Conservation (phyloP, 2,888 invertebrate genomes). For the Pseudococcus longispinus region DNA sequence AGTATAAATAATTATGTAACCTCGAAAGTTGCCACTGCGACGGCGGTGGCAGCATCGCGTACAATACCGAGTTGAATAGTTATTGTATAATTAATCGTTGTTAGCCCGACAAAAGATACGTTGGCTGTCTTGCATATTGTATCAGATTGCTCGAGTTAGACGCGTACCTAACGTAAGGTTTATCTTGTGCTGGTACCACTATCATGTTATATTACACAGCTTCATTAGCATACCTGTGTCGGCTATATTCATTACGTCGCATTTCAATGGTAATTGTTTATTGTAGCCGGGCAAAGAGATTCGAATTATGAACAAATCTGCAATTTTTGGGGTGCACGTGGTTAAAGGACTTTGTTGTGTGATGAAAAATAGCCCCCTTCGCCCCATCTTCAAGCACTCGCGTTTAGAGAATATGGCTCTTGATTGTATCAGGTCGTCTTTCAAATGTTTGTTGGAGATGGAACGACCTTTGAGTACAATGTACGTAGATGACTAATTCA, state of each 20-base stretch:
- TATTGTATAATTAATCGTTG: slow-evolving; percentile 28
- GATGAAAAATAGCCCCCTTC: no score
- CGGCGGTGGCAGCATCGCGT: no score
- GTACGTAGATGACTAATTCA: no score
- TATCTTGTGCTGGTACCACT: not conserved
- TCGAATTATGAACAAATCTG: not conserved
- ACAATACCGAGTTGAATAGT: slow-evolving; percentile 24
- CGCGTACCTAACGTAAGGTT: not conserved
- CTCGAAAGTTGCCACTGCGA: not conserved
- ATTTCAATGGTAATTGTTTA: slow-evolving; percentile 8
- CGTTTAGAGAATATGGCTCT: no score
- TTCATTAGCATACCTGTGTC: slow-evolving; percentile 35
- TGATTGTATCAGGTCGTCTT: no score
- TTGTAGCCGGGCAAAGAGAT: not conserved
- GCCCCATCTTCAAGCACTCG: no score
- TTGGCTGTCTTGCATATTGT: slow-evolving; percentile 4
- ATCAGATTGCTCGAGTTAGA: slow-evolving; percentile 16
- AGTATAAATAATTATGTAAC: slow-evolving; percentile 22
- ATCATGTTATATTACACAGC: not conserved
- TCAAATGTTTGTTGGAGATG: no score
- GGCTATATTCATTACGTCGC: not conserved
- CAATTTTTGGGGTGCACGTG: not conserved
- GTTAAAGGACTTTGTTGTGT: no score
- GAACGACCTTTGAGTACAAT: no score
- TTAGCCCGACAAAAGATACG: not conserved